Base-by-base conservation (phyloP, 2,113 vertebrate species). In the Aspiorhynchus laticeps region DNA sequence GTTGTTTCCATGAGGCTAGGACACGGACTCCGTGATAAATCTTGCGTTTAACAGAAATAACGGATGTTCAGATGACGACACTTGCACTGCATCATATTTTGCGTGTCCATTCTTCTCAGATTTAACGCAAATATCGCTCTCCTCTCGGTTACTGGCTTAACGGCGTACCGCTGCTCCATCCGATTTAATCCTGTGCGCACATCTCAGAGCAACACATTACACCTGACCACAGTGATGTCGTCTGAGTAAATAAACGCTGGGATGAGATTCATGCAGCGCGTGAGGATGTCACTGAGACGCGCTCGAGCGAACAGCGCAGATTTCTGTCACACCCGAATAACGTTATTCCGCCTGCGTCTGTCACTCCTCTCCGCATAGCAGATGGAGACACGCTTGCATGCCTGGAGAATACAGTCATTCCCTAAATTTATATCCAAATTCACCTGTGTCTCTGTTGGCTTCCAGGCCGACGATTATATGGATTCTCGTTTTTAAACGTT, bases 251-350 rank as follows among this genome's bases (percentile, higher is more conserved):
- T 26, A 59, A 84, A 84, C 7, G 83, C 69, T 9, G 69, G 21
- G 69, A 74, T 28, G 48, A 53, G 43, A 51, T 33, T 71, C 63
- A 51, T 71, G 41, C 65, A 43, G 28, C 9, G 80, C 59, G 80
- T 46, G 51, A 4, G 15, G 78, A 19, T 12, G n/a, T 78, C 76
- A 53, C 1, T 48, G 51, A 59, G 78, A 59, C 56, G 76, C 48
- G 76, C 78, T 84, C 69, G 80, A 82, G 59, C 56, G 38, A 61
- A 24, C 80, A 56, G 81, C 81, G 65, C 83, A 74, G 48, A 75
- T 74, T 84, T 74, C 69, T 74, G 83, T 51, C 83, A 74, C 83
- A 74, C 83, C 82, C 82, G 82, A 74, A 41, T 84, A 53, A 19
- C 51, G 48, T 53, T 53, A 84, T 84, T 74, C 67, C 38, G 28